Evolutionary conservation across 2,113 vertebrate species (phyloP), one percentile per base, ranked within the genome.

Genomic region (Halichoeres trimaculatus): DNA sequence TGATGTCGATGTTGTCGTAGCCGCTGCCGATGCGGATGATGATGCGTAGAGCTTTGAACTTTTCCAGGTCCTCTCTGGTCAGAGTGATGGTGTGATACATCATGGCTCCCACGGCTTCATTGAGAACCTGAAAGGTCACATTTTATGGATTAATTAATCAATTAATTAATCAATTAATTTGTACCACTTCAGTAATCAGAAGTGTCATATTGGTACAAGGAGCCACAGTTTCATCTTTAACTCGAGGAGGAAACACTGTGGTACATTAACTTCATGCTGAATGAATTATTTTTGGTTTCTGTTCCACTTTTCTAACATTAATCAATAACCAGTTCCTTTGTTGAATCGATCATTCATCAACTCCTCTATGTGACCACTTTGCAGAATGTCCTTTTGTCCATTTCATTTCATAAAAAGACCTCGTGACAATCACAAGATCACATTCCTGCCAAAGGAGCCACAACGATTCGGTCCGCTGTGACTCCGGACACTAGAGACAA

Each of bases 31-130:
- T 98, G 72, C 97, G 95, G 77, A 99, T 97, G 26, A 99, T 97
- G 90, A 99, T 96, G 48, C 98, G 88, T 30, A 99, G 92, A 34
- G 97, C 97, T 92, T 99, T 99, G 91, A 99, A 99, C 92, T 99
- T 99, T 90, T 99, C 98, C 87, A 99, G 95, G 84, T 99, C 98
- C 83, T 99, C 98, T 56, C 98, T 90, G 66, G 98, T 99, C 85
- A 99, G 94, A 7, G 98, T 99, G 93, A 99, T 99, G 76, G 96
- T 99, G 94, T 99, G 98, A 90, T 99, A 99, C 98, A 99, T 97
- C 96, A 99, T 97, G 35, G 98, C 98, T 0, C 97, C 98, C 1
- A 99, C 96, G 0, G 98, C 98, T 67, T 99, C 98, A 0, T 99
- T 99, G 30, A 99, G 83, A 14, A 99, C 97, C 97, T 99, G 93